Evolutionary conservation across 2,113 vertebrate species (phyloP), one percentile per base, ranked within the genome.

Genomic region (Scortum barcoo): DNA sequence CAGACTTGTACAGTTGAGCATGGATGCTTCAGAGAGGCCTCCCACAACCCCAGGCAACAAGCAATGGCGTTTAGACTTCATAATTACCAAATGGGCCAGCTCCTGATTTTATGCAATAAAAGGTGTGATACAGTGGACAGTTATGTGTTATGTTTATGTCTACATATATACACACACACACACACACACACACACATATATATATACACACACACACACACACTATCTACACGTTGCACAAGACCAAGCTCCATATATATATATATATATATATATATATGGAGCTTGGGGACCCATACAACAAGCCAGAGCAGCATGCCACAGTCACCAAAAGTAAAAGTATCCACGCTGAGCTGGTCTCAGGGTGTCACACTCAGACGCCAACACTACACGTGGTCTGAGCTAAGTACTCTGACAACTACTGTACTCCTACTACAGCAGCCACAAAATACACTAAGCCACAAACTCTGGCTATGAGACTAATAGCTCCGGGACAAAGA

Each of bases 11-110:
- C 85, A 93, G 87, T 91, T 46, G 42, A 82, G 72, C 48, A 22
- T 44, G 44, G 90, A 91, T 75, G 71, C 84, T 86, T 89, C 54
- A 75, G 77, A 68, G 81, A 63, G 76, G 79, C 68, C 80, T 84
- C 61, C 0, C 75, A 60, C 68, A 83, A 89, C 90, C 86, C 90
- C 82, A 9, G 89, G 79, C 86, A 90, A 89, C 79, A 73, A 86
- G 87, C 80, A 78, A 26, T 33, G 65, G 83, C 83, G 78, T 87
- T 92, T 73, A 83, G 84, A 80, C 75, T 33, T 61, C 51, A 71
- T 89, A 78, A 79, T 79, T n/a, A n/a, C n/a, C n/a, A n/a, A n/a
- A 76, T 67, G 72, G 88, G 80, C 71, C 80, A 57, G 8, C 3
- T 58, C 36, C 60, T 48, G 48, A 40, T 40, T 56, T 51, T 17